Conservation (phyloP, 1,140 invertebrate species). For the Cydia strobilella region DNA sequence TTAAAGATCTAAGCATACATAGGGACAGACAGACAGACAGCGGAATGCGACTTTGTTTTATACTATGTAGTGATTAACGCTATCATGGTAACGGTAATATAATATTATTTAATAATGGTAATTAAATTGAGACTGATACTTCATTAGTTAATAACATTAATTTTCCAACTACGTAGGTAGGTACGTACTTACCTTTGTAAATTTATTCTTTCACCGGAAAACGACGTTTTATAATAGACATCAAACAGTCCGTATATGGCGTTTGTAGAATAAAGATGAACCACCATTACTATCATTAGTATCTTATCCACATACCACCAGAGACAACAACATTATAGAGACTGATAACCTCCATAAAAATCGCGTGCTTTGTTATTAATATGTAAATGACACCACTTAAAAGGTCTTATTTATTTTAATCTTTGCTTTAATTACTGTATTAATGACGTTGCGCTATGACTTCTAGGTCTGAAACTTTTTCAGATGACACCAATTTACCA, state of each 20-base stretch:
- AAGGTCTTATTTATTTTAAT: too few species aligned
- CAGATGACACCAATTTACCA: not conserved
- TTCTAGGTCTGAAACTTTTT: too few species aligned
- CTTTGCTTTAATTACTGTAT: too few species aligned
- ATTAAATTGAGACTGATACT: not conserved
- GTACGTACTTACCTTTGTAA: not conserved
- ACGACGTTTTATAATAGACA: conserved; percentile 7
- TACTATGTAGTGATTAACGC: too few species aligned
- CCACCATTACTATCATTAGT: conserved; percentile 2
- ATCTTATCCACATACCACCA: not conserved
- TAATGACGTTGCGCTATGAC: too few species aligned
- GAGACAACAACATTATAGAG: not conserved
- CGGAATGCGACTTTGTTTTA: too few species aligned
- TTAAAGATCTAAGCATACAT: too few species aligned
- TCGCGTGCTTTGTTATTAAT: not conserved
- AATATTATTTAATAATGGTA: not conserved
- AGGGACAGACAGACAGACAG: too few species aligned
- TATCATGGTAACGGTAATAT: too few species aligned
- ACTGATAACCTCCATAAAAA: not conserved
- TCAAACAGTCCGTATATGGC: conserved; percentile 7
- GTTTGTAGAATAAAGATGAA: conserved; percentile 11
- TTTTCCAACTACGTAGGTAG: not conserved
- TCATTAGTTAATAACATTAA: not conserved
- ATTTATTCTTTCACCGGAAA: conserved; percentile 18
- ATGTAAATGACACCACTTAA: too few species aligned